Percentiles rank a stretch among this genome's conserved stretches.
Conservation (phyloP, 2,888 invertebrate species). For the Rhorus exstirpatorius region DNA sequence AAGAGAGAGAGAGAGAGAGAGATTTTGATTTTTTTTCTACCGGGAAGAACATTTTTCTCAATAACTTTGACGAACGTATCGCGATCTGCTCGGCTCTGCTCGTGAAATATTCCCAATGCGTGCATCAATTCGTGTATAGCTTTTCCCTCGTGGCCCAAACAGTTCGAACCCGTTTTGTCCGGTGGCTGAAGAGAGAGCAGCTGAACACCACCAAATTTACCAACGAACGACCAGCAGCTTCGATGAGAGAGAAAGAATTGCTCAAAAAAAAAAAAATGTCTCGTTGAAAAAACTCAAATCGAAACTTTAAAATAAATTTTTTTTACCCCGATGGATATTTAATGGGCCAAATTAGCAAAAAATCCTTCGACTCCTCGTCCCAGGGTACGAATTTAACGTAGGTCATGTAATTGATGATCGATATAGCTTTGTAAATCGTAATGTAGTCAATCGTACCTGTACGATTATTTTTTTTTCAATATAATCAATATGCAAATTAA, state of each 20-base stretch:
- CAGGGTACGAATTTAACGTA: slow-evolving; percentile 90
- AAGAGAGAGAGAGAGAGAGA: too few relatives aligned
- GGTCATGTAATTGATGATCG: slow-evolving; percentile 89
- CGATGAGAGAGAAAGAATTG: slow-evolving; percentile 22
- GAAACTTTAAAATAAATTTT: neutral
- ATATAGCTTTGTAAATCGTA: slow-evolving; percentile 88
- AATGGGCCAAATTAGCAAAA: slow-evolving; percentile 89
- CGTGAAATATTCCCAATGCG: slow-evolving; percentile 93
- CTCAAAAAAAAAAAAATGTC: slow-evolving; percentile 19
- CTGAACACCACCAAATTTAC: slow-evolving; percentile 91
- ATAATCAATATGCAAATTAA: neutral
- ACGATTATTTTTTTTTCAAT: slow-evolving; percentile 68
- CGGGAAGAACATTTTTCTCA: slow-evolving; percentile 89
- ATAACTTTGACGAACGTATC: slow-evolving; percentile 91
- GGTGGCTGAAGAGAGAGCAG: slow-evolving; percentile 90
- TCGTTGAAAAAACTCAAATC: too few relatives aligned
- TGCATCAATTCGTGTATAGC: slow-evolving; percentile 94
- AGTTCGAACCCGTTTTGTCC: slow-evolving; percentile 88
- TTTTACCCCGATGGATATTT: slow-evolving; percentile 88
- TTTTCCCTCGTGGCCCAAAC: slow-evolving; percentile 90
- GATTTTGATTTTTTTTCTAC: too few relatives aligned
- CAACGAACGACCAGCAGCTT: slow-evolving; percentile 93
- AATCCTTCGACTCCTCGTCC: slow-evolving; percentile 89
- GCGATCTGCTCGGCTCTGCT: slow-evolving; percentile 92
- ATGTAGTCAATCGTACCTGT: slow-evolving; percentile 88